Evolutionary conservation across 2,888 invertebrate species (phyloP).

Genomic region (Phaonia tiefii): DNA sequence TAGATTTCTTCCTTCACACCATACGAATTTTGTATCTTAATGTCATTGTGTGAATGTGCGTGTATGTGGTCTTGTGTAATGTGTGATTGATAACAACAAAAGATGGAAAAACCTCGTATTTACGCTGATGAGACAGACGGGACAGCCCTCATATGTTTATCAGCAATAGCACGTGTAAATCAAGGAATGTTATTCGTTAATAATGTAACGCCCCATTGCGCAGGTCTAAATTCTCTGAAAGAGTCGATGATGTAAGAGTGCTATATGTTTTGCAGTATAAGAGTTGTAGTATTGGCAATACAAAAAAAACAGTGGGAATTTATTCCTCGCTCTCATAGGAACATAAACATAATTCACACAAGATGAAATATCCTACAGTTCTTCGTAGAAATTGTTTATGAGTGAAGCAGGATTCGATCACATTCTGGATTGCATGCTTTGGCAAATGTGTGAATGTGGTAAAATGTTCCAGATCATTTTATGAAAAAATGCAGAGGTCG

Average conservation of each 20-base stretch:
- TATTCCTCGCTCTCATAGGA: no score
- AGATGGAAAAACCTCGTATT: conserved; percentile 47
- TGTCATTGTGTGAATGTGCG: conserved; percentile 8
- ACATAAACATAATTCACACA: no score
- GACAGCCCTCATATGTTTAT: conserved; percentile 65
- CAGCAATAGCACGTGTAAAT: conserved; percentile 63
- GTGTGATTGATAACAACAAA: conserved; percentile 58
- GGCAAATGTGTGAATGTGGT: no score
- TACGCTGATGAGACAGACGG: conserved; percentile 53
- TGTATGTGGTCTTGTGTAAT: not conserved
- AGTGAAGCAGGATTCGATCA: no score
- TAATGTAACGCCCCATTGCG: conserved; percentile 56
- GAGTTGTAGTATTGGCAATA: no score
- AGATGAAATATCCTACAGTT: no score
- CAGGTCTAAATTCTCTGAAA: conserved; percentile 19
- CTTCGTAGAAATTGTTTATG: no score
- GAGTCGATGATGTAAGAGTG: not conserved
- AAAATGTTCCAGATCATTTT: no score
- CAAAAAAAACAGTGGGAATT: no score
- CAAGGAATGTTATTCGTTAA: conserved; percentile 67
- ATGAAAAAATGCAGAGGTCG: no score
- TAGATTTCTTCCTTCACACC: conserved; percentile 11
- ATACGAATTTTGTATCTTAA: conserved; percentile 49
- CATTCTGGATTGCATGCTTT: no score
- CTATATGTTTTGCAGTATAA: conserved; percentile 4